phyloP scores from a whole-genome alignment of 2,797 vertebrate species.

The Cynopterus sphinx region DNA sequence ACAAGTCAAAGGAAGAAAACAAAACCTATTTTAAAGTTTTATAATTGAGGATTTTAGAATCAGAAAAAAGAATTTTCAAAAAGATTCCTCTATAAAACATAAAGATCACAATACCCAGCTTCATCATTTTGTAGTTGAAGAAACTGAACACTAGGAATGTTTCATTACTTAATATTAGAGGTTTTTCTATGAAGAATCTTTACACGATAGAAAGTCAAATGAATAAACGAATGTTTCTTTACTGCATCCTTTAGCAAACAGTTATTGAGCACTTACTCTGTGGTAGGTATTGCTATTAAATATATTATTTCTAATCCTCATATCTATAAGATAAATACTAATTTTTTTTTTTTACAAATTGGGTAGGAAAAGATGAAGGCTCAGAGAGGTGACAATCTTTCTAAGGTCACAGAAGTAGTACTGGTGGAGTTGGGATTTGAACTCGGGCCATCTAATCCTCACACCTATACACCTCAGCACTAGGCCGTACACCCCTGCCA shows the following conservation, averaged over 20 bases:
- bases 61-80: not conserved
- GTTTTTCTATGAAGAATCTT: not conserved
- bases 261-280: not conserved
- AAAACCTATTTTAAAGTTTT: not conserved
- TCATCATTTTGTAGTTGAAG: not conserved
- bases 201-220: not conserved
- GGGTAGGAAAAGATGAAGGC: not conserved
- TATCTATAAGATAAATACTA: not conserved
- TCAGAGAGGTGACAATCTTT: not conserved
- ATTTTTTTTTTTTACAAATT: not conserved
- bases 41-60: not conserved
- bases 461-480: not conserved
- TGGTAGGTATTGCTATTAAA: not conserved
- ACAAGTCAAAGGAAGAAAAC: not conserved
- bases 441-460: not conserved
- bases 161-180: not conserved
- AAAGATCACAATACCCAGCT: not conserved
- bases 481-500: not conserved
- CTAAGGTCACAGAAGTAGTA: not conserved
- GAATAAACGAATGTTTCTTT: not conserved
- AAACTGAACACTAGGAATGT: not conserved
- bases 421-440: not conserved
- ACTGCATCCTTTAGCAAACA: not conserved
- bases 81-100: too few relatives aligned
- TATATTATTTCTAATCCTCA: not conserved